Base-by-base conservation (phyloP, 2,113 vertebrate genomes). In the Paratilapia polleni region DNA sequence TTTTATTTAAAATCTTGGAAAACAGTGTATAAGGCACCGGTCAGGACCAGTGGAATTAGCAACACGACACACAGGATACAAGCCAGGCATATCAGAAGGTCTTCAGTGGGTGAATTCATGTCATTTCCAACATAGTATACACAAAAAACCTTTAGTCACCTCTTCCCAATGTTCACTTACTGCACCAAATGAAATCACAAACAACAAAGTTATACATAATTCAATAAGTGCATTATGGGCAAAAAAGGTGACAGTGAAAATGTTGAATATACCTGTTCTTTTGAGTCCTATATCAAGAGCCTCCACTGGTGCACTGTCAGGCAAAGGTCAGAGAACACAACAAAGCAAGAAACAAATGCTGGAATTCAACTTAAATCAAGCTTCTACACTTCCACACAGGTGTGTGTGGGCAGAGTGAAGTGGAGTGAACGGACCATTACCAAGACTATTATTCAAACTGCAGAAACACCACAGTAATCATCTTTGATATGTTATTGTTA, bases 351-450 rank as follows among this genome's bases (percentile, higher is more conserved):
- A 52, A 73, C 52, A 43, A 70, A 52, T 2, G 28, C 24, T 54
- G 47, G 26, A n/a, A 34, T 73, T 31, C 43, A n/a, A 73, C 47
- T 54, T 47, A 14, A 73, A 52, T 73, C 43, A 1, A 8, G 26
- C 4, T 73, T 73, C 66, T 70, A 70, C 10, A 1, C 6, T 52
- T 28, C 68, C 54, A 54, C 24, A 54, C 47, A 73, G 68, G 26
- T 73, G 47, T 73, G 47, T 52, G 68, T 73, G 68, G 68, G 26
- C 43, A 73, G 26, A 73, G 68, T 52, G 26, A 73, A 73, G 47
- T 73, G 47, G 68, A 9, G 68, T 73, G 68, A 73, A 73, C 17
- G n/a, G 47, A 54, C 47, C 26, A 31, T 73, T 52, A 73, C 11
- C 68, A 14, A 54, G 19, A 47, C 68, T 52, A 73, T 52, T 73